Percentiles rank a stretch among this genome's conserved stretches.
Evolutionary conservation across 2,113 vertebrate species (phyloP).

Genomic region (Nyctibius bracteatus): DNA sequence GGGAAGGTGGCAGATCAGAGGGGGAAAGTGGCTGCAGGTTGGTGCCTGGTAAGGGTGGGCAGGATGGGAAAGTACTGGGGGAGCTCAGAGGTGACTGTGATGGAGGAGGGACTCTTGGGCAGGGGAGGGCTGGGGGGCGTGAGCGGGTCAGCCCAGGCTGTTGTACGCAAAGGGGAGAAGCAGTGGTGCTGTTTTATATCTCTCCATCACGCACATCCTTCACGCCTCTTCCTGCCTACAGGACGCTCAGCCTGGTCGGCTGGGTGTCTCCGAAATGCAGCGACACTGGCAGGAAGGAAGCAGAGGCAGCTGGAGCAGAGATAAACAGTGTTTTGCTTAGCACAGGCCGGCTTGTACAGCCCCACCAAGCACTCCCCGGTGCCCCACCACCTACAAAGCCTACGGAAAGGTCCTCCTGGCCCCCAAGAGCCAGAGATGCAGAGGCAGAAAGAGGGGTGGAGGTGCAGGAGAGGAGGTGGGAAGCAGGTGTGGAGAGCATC

Average conservation of each 20-base stretch:
- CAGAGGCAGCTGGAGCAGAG: constrained; percentile 23
- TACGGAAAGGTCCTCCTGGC: background rate
- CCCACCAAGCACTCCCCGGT: background rate
- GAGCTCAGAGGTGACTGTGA: background rate
- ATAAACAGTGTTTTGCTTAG: constrained; percentile 36
- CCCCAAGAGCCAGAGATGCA: fast-evolving
- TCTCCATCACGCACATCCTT: background rate
- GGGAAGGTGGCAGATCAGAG: background rate
- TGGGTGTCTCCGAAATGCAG: background rate
- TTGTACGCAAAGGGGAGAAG: background rate
- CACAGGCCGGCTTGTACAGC: background rate
- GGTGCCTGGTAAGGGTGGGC: background rate
- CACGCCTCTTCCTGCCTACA: background rate
- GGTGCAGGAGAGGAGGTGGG: background rate
- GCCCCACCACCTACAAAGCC: background rate
- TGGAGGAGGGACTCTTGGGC: background rate
- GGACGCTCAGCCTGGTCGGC: background rate
- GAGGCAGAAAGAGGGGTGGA: background rate
- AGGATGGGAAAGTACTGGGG: background rate
- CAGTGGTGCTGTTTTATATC: background rate
- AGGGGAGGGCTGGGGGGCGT: fast-evolving
- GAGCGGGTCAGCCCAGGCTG: background rate
- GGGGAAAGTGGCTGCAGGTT: background rate
- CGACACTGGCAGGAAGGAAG: constrained; percentile 35
- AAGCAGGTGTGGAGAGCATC: background rate